A percentile compares a stretch with the other conserved stretches of the same genome.
phyloP scores from a whole-genome alignment of 2,888 invertebrate species.

The Nymphalis polychloros region DNA sequence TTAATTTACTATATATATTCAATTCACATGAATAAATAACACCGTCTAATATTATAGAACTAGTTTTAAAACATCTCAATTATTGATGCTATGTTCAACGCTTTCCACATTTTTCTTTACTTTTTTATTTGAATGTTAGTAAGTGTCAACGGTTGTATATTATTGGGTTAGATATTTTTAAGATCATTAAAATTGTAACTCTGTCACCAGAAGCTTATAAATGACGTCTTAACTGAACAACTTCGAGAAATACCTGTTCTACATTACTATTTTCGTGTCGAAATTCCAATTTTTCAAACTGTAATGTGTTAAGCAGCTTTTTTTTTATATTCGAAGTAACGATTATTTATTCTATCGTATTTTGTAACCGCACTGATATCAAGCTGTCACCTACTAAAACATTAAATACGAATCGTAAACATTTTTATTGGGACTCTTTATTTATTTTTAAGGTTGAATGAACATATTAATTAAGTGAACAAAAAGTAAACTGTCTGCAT shows the following conservation, averaged over 20 bases:
- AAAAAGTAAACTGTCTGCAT: no score
- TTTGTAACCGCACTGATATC: no score
- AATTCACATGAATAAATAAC: neutral
- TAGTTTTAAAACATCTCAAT: neutral
- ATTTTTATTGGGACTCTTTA: no score
- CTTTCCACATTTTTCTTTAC: neutral
- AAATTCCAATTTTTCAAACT: constrained; percentile 6
- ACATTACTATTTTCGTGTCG: constrained; percentile 4
- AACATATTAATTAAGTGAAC: no score
- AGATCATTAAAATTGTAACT: constrained; percentile 20
- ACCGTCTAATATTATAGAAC: neutral
- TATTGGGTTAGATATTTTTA: neutral
- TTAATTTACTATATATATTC: neutral
- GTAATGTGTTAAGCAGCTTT: neutral
- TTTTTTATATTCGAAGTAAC: no score
- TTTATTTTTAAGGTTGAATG: no score
- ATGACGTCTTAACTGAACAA: constrained; percentile 1
- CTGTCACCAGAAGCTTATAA: constrained; percentile 20
- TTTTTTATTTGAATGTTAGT: neutral
- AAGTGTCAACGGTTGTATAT: neutral
- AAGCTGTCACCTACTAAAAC: no score
- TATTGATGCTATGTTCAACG: neutral
- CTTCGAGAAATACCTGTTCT: neutral
- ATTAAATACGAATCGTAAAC: no score
- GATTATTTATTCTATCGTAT: no score